Base-by-base conservation (phyloP, 2,888 invertebrate species). In the Torymus texanus region DNA sequence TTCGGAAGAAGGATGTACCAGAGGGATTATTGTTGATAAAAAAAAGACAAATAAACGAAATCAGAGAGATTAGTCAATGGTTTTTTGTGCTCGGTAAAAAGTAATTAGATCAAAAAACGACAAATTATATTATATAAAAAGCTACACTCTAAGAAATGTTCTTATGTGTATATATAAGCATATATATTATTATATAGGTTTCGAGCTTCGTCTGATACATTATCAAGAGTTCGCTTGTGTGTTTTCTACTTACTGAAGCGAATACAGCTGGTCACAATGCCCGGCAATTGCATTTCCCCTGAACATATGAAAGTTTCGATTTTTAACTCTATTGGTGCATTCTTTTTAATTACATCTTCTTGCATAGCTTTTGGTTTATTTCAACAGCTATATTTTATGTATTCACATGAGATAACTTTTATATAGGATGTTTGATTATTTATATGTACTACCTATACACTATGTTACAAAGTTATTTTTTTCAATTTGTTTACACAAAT, bases 231-330 rank as follows among this genome's bases (percentile, higher is more conserved):
- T 79, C 79, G 79, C 78, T 87, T 84, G 84, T 85, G 41, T 8
- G 41, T 41, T 83, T 81, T 86, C 86, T 90, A 90, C 90, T 90
- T 90, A 90, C 90, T 90, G 90, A 88, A 89, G 87, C 88, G 90
- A 90, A 88, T 90, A 90, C 86, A 90, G 89, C 88, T 90, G 90
- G 84, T 90, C 90, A 88, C 90, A 90, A 90, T 90, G 89, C 85
- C 89, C 90, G 87, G 85, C 90, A 86, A 90, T 90, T 88, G 90
- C 90, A 88, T 89, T 90, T 88, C 89, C 89, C 90, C 90, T 90
- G 90, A 88, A 90, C 90, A 90, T 84, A 90, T 86, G 87, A 90
- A 90, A 90, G 86, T 81, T 73, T 80, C 78, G 76, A 78, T 79
- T 80, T 80, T 82, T 82, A 41, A 82, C 78, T 82, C 66, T 68